These are phyloP conservation scores for Melanocharis versteri DNA, from an alignment of 2,113 vertebrate species.

Conservation along the genomic window DNA sequence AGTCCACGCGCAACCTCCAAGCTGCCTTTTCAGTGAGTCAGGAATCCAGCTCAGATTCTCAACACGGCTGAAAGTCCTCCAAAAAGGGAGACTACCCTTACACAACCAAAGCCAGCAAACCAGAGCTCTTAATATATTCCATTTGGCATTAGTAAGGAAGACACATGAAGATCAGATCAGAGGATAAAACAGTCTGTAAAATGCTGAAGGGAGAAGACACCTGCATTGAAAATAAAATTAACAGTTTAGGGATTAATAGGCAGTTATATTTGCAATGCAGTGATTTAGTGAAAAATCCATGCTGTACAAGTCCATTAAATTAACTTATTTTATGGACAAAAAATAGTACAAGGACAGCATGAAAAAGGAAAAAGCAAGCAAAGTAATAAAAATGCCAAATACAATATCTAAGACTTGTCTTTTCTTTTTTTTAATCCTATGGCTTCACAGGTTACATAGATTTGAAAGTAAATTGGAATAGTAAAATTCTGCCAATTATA, in stretches of 20 bases:
- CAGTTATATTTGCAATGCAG: neutral
- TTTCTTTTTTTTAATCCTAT: neutral
- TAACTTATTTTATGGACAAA: neutral
- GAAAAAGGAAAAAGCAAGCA: neutral
- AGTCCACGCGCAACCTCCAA: neutral
- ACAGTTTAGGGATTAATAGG: neutral
- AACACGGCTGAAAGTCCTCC: neutral
- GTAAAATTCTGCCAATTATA: neutral
- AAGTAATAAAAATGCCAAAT: neutral
- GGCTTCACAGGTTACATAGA: neutral
- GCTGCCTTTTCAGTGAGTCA: neutral
- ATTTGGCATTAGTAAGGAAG: neutral
- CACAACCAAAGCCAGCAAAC: neutral
- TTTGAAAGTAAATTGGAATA: neutral
- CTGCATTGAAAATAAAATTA: conserved; percentile 11
- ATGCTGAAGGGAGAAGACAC: neutral
- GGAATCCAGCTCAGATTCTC: neutral
- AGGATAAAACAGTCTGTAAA: neutral
- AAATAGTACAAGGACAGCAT: neutral
- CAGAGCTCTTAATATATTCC: neutral
- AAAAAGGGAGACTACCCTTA: neutral
- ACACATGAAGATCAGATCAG: neutral
- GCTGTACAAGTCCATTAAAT: neutral
- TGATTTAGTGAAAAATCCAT: neutral
- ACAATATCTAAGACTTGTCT: neutral